Evolutionary conservation across 2,113 vertebrate genomes (phyloP).

Genomic region (Eubucco bourcierii): DNA sequence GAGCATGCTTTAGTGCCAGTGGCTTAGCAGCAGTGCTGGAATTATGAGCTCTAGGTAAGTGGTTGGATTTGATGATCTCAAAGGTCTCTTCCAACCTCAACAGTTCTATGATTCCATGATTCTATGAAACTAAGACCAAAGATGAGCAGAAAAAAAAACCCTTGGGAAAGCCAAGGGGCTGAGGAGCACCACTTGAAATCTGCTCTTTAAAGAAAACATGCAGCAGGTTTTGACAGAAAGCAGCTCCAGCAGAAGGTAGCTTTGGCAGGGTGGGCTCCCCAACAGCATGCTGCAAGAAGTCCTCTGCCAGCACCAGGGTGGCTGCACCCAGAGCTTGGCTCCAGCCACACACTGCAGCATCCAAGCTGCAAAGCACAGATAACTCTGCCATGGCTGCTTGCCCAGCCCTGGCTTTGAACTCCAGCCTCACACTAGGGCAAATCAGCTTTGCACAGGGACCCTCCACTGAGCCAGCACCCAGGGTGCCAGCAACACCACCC

Average conservation of each 20-base stretch:
- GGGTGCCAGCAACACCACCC: neutral
- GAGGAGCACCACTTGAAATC: too few species aligned
- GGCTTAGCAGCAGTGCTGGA: too few species aligned
- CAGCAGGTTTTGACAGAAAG: neutral
- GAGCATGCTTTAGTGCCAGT: too few species aligned
- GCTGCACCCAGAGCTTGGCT: neutral
- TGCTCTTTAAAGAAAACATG: too few species aligned
- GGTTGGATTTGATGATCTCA: too few species aligned
- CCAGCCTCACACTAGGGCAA: fast-evolving
- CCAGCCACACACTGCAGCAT: neutral
- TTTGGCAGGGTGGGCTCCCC: neutral
- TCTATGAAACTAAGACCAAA: too few species aligned
- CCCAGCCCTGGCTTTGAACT: neutral
- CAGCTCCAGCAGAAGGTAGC: neutral
- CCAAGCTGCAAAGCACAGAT: neutral
- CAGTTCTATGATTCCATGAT: too few species aligned
- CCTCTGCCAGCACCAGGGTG: neutral
- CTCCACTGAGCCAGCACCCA: fast-evolving
- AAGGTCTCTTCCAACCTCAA: too few species aligned
- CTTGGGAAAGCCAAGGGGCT: neutral
- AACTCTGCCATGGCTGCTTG: neutral
- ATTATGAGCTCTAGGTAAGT: too few species aligned
- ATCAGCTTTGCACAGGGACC: neutral
- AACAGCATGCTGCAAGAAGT: neutral
- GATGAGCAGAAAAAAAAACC: neutral